Base-by-base conservation (phyloP, 2,888 invertebrate species). In the Gymnosoma rotundatum region DNA sequence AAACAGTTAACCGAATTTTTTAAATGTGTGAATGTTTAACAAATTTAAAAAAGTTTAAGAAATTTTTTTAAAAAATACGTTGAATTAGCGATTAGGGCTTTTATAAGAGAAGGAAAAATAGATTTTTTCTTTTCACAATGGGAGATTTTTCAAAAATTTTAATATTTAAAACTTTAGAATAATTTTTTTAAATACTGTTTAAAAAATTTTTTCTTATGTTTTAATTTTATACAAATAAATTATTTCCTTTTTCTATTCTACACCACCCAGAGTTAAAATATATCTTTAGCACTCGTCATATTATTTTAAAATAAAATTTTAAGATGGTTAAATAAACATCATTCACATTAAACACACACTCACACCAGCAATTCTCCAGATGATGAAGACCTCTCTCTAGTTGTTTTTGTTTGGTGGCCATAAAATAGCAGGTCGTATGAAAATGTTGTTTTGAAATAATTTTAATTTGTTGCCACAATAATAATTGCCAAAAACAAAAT, bases 401-500 rank as follows among this genome's bases (percentile, higher is more conserved):
- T 45, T 70, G 54, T 48, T 60, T 58, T 58, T 20, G 5, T 66
- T 50, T 36, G 69, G 7, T 63, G 45, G 70, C 36, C 38, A 78
- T 78, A 63, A 78, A 78, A 78, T 78, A 70, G 70, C 70, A 45
- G 70, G 25, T 48, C 21, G 25, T 54, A 64, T 25, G 12, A 16
- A 45, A 21, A 54, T 60, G 18, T 67, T 76, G 32, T 58, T 63
- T 21, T 66, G 5, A 50, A 61, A 32, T 38, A 32, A 61, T 54
- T 69, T 54, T 54, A 70, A 78, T 70, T 78, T 78, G 78, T 78
- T 78, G 52, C 69, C 78, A 54, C 42, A 78, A 45, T 60, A 73
- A 73, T 70, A 69, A 81, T 75, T 63, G 56, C 69, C 48, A 10
- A 70, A 81, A 81, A 81, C 36, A 32, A 32, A 56, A 80, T 54